Base-by-base conservation (phyloP, 2,888 invertebrate species). In the Cantharis lateralis region DNA sequence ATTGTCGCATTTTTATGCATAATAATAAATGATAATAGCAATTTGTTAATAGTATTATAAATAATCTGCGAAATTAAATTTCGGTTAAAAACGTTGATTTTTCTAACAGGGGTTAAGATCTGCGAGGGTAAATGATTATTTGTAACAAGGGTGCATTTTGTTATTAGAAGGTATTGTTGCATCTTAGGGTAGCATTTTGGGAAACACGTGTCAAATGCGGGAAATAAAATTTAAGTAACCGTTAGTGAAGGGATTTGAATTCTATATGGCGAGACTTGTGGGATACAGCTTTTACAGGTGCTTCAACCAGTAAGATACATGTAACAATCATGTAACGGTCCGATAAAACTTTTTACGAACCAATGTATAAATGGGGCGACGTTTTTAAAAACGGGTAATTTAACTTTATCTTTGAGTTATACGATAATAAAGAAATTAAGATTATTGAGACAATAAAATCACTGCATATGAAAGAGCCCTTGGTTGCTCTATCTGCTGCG, bases 161-260 rank as follows among this genome's bases (percentile, higher is more conserved):
- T 75, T 78, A 78, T 78, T 76, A 70, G 32, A 72, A 69, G 28
- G 72, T 48, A 78, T 78, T 78, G 78, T 78, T 78, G 70, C 74
- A 32, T 72, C 70, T 66, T 66, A 24, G 75, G 78, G 78, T 26
- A 69, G 72, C 72, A 61, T 78, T 72, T 75, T 73, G 63, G 32
- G 63, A 75, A 78, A 78, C 78, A 78, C 78, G 78, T 78, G 78
- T 75, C 75, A 72, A 77, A 77, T 70, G 72, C 74, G 26, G 71
- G 77, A 71, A 75, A 73, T 73, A 11, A 66, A 24, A 74, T 74
- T 74, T 77, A 71, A 77, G 71, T 48, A 73, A 78, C 75, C 78
- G 75, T 75, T 78, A 70, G 68, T 11, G 28, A 66, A 75, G 72
- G 70, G 71, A 66, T 66, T 66, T 66, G 7, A 20, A 20, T 64